Evolutionary conservation across 2,888 invertebrate species (phyloP).

Genomic region (Sphaerophoria taeniata): DNA sequence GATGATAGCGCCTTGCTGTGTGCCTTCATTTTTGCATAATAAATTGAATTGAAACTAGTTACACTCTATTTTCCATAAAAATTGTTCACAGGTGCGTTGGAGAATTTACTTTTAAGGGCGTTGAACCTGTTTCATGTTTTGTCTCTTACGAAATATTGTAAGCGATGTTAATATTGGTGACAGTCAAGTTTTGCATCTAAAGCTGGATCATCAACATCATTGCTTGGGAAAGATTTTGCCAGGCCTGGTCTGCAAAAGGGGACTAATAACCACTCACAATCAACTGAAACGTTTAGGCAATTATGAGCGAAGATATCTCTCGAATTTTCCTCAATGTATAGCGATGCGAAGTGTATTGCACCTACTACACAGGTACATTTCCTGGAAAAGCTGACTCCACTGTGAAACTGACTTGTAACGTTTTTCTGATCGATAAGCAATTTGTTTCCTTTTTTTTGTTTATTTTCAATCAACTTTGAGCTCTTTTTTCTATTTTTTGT

Average conservation of each 20-base stretch:
- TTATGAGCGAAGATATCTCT: too few species aligned
- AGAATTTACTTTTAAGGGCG: background rate
- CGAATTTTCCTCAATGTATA: too few species aligned
- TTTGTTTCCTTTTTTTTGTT: constrained; percentile 8
- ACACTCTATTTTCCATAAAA: background rate
- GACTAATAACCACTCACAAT: too few species aligned
- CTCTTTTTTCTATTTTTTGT: background rate
- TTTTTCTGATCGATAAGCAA: constrained; percentile 42
- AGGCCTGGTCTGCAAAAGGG: too few species aligned
- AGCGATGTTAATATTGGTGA: too few species aligned
- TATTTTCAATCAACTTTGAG: background rate
- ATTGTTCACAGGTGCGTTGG: background rate
- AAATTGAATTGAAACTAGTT: constrained; percentile 26
- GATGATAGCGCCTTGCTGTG: constrained; percentile 8
- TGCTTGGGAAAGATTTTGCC: too few species aligned
- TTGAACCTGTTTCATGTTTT: background rate
- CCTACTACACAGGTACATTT: background rate
- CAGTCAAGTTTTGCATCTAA: too few species aligned
- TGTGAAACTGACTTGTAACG: constrained; percentile 32
- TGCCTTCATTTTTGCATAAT: constrained; percentile 19
- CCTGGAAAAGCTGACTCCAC: constrained; percentile 2
- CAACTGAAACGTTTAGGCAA: too few species aligned
- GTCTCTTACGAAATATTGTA: too few species aligned
- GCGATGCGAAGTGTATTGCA: background rate
- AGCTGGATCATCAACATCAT: too few species aligned